These are phyloP conservation scores for Malurus cyaneus DNA, from an alignment of 2,113 vertebrate species.

Conservation along the genomic window DNA sequence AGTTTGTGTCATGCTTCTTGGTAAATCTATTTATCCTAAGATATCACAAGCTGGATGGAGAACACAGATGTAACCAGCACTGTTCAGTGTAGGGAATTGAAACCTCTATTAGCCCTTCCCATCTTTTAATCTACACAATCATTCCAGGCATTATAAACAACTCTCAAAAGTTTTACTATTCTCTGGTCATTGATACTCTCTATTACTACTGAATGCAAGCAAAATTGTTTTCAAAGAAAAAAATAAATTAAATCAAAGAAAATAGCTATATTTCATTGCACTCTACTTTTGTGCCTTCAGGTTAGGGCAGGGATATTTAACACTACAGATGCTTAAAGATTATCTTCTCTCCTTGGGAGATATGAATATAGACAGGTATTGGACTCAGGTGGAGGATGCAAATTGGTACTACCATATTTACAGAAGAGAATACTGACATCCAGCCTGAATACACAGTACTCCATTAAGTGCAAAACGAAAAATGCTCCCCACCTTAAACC, in stretches of 20 bases:
- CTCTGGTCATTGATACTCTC: neutral
- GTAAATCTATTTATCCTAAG: neutral
- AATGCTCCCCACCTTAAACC: neutral
- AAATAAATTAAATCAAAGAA: conserved; percentile 44
- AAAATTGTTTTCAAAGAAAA: conserved; percentile 20
- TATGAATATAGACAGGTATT: conserved; percentile 5
- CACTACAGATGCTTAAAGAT: conserved; percentile 15
- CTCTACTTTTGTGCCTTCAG: conserved; percentile 13
- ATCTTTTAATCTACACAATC: neutral
- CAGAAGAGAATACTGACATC: conserved; percentile 33
- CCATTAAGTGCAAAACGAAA: conserved; percentile 12
- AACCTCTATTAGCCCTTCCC: neutral
- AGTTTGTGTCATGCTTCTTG: neutral
- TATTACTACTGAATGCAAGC: neutral
- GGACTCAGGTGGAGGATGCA: neutral
- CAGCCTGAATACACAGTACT: conserved; percentile 37
- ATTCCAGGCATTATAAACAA: neutral
- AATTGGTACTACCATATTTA: neutral
- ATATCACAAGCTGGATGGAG: neutral
- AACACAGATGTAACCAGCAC: neutral
- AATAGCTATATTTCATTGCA: conserved; percentile 35
- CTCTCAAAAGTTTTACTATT: neutral
- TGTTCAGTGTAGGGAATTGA: neutral
- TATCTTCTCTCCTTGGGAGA: conserved; percentile 67
- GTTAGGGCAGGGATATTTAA: conserved; percentile 6